Percentiles rank a stretch among this genome's conserved stretches.
Conservation (phyloP, 1,140 invertebrate genomes). For the Musca vetustissima region DNA sequence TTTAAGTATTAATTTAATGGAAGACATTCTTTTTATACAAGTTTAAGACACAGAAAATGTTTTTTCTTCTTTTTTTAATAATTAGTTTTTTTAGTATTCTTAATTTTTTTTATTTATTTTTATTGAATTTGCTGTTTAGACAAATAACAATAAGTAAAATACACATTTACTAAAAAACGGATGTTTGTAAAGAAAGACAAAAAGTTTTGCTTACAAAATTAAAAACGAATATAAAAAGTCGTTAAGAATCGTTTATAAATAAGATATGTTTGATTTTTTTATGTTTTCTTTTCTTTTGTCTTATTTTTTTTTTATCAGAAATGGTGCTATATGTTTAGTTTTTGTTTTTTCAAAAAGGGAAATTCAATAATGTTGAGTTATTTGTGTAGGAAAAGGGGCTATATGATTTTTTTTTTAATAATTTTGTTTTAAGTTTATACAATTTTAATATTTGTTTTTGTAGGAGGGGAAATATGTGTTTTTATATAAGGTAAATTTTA, state of each 20-base stretch:
- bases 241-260: neutral
- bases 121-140: conserved; percentile 24
- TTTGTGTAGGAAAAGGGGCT: too few species aligned
- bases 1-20: conserved; percentile 49
- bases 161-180: conserved; percentile 4
- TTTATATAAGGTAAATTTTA: too few species aligned
- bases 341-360: too few species aligned
- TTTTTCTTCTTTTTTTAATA: conserved; percentile 39
- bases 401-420: too few species aligned
- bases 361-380: too few species aligned
- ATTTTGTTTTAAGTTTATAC: too few species aligned
- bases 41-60: conserved; percentile 57
- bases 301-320: too few species aligned
- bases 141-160: conserved; percentile 20
- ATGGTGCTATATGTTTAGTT: too few species aligned
- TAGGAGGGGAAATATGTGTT: too few species aligned
- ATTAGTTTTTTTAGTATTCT: conserved; percentile 16
- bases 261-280: conserved; percentile 26
- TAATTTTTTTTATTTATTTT: conserved; percentile 25
- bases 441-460: too few species aligned
- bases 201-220: conserved; percentile 23
- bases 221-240: neutral
- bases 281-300: conserved; percentile 28
- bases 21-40: conserved; percentile 56
- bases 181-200: conserved; percentile 26